Conservation (phyloP, 2,888 invertebrate genomes). For the Eumerus sabulonum region DNA sequence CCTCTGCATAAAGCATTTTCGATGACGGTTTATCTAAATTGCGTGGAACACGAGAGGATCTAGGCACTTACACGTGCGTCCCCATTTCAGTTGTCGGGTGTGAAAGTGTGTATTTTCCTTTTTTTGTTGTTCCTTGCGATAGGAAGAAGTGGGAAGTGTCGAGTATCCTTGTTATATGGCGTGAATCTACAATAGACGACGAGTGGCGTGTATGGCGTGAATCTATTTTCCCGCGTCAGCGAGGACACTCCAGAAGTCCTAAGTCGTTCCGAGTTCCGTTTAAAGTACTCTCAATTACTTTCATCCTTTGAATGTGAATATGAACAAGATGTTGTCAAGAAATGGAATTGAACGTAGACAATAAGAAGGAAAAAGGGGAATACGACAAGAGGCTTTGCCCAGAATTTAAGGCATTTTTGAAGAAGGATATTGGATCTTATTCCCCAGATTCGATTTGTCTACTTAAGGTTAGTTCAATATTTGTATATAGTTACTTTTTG, state of each 20-base stretch:
- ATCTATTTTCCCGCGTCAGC: not conserved
- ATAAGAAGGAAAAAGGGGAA: too few species aligned
- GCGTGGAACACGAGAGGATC: too few species aligned
- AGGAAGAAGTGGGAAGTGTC: too few species aligned
- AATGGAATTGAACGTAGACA: too few species aligned
- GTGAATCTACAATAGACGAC: not conserved
- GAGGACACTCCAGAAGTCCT: slow-evolving; percentile 13
- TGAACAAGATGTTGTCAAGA: too few species aligned
- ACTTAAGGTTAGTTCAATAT: slow-evolving; percentile 18
- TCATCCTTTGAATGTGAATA: not conserved
- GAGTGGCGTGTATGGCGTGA: slow-evolving; percentile 7
- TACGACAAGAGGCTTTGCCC: not conserved
- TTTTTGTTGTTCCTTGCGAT: too few species aligned
- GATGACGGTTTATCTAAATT: too few species aligned
- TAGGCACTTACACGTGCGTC: too few species aligned
- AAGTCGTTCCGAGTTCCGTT: slow-evolving; percentile 22
- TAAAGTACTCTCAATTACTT: slow-evolving; percentile 12
- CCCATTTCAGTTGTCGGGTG: too few species aligned
- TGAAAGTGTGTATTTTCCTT: too few species aligned
- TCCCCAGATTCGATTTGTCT: slow-evolving; percentile 20
- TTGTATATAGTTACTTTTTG: not conserved
- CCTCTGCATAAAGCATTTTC: too few species aligned
- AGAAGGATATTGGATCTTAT: slow-evolving; percentile 34
- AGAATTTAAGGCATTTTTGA: not conserved
- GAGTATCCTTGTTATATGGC: not conserved